Conservation (phyloP, 2,797 vertebrate genomes). For the Sebastes goodei region DNA sequence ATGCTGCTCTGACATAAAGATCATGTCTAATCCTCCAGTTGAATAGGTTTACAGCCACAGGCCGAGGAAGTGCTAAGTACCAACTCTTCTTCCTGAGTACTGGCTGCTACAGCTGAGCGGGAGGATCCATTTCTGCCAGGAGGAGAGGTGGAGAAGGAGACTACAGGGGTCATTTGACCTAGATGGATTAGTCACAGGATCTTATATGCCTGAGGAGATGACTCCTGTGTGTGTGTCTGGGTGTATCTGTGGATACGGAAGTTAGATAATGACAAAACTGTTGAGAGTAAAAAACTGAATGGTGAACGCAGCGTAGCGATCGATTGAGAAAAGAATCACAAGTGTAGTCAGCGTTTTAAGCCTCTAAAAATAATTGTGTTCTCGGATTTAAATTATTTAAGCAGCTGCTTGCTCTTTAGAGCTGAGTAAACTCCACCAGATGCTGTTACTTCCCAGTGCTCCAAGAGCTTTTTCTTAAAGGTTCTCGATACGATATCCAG, state of each 20-base stretch:
- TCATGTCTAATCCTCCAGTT: constrained; percentile 8
- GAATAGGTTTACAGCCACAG: background rate
- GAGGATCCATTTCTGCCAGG: background rate
- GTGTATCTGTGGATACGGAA: background rate
- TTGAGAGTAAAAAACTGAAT: background rate
- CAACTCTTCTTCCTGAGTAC: background rate
- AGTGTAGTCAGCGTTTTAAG: background rate
- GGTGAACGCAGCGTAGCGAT: background rate
- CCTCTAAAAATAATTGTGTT: background rate
- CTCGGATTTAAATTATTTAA: background rate
- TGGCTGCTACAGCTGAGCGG: background rate
- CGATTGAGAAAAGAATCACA: background rate
- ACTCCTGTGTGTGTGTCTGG: background rate
- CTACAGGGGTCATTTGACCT: background rate
- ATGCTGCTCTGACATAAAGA: background rate
- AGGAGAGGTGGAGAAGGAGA: background rate
- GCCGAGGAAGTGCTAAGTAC: background rate
- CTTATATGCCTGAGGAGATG: background rate
- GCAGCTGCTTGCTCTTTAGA: background rate
- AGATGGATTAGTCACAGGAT: background rate
- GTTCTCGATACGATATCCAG: too few relatives aligned
- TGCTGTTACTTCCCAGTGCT: background rate
- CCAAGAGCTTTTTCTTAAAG: background rate
- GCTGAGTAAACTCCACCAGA: background rate
- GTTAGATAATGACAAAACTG: background rate